Base-by-base conservation (phyloP, 2,113 vertebrate species). In the Menura novaehollandiae region DNA sequence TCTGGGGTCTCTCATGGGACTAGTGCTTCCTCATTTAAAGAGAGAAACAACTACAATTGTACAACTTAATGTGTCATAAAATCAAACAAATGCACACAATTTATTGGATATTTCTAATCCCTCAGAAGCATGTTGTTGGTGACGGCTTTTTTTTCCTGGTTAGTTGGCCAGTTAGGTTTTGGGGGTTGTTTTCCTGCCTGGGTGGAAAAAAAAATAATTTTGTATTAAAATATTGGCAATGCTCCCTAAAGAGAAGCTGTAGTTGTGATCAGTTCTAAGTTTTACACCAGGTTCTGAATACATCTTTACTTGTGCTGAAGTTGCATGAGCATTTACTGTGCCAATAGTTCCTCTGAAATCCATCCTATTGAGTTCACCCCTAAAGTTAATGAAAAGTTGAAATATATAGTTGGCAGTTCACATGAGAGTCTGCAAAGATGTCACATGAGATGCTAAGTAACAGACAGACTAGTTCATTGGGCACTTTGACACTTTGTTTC, bases 1-100 rank as follows among this genome's bases (percentile, higher is more conserved):
- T 28, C 13, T 71, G 32, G 1, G 2, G 15, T 32, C 46, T 56
- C 71, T 85, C 39, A 35, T 0, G 0, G 11, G 12, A 53, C 13
- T 28, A 23, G 7, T 13, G 7, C 2, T 32, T 27, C 16, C 14
- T 67, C 51, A 27, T 56, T 72, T 53, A 55, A 63, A 77, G 32
- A 28, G 13, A 79, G 35, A 76, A 49, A 66, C 6, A 68, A 7
- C 15, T 76, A n/a, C 10, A 43, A 26, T 15, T 63, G 18, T 10
- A 17, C 27, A 47, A 47, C 4, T 20, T 43, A 51, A 55, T 28
- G 12, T 28, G 16, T 51, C 59, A 35, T 49, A 66, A 91, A 84
- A 60, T 49, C 5, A 95, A 88, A 73, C 1, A 77, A 68, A 66
- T 63, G 14, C 9, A 19, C 17, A 19, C 3, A 58, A 69, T 67